Base-by-base conservation (phyloP, 1,140 invertebrate species). In the Phocides pigmalion region DNA sequence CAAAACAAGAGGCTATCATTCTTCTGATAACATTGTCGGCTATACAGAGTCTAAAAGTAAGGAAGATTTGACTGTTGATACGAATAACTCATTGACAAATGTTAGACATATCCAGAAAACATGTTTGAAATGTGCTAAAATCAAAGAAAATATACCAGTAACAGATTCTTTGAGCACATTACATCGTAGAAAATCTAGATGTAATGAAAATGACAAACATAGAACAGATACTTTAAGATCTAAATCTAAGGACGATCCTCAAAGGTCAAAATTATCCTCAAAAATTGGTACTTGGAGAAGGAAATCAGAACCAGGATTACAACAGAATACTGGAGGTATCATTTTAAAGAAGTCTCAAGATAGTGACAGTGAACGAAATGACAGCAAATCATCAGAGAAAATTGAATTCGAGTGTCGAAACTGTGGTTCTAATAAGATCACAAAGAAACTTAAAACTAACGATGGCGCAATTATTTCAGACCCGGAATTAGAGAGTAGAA, bases 271-370 rank as follows among this genome's bases (percentile, higher is more conserved):
- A 46, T 72, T 93, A 25, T 92, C 42, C 15, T 61, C 93, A 5
- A 93, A 94, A 70, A 92, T 94, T 66, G 88, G 92, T 4, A 94
- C 92, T 61, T 95, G 95, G 95, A 84, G 95, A 74, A 86, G 95
- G 66, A 96, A 96, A 84, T 96, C 95, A 8, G 95, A 96, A 77
- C 95, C 95, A 1, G 94, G 94, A 2, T 89, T 94, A 20, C 87
- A 86, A 56, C 84, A 89, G 59, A 89, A 87, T 54, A 65, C 76
- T 19, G 70, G 70, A n/a, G 74, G 70, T 11, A 66, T 77, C 0
- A 17, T 87, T 14, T 51, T 67, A 0, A 91, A 89, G 49, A 89
- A 80, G 69, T 68, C 78, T 37, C 76, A 82, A 67, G 85, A 89
- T 9, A 84, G 82, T 76, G 83, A 90, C 49, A 77, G 68, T 53